Evolutionary conservation across 2,113 vertebrate species (phyloP).

Genomic region (Pseudopipra pipra): DNA sequence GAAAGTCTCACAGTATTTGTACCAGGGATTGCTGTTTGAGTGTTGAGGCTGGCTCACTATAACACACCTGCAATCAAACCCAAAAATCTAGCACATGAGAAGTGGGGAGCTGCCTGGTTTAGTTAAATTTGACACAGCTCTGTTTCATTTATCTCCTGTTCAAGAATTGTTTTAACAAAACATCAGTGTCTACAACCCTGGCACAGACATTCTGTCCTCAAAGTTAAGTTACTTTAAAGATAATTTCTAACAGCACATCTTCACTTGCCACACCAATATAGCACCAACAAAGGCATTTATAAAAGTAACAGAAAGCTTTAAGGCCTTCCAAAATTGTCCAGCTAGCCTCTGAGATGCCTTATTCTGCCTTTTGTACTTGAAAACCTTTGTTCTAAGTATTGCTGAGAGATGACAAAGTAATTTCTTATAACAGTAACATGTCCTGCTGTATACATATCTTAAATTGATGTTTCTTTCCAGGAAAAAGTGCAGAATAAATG

Average conservation of each 20-base stretch:
- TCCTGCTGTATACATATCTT: not conserved
- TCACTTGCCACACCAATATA: not conserved
- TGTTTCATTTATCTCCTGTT: not conserved
- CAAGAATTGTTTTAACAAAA: not conserved
- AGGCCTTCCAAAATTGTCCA: not conserved
- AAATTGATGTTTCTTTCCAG: not conserved
- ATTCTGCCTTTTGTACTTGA: not conserved
- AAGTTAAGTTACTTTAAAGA: not conserved
- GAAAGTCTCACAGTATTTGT: not conserved
- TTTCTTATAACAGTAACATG: not conserved
- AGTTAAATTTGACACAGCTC: not conserved
- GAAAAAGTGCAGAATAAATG: not conserved
- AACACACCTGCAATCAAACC: not conserved
- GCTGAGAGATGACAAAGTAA: not conserved
- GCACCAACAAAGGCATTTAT: not conserved
- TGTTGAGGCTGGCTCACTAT: not conserved
- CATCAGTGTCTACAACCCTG: not conserved
- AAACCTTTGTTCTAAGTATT: not conserved
- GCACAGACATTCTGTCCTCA: not conserved
- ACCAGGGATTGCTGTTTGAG: not conserved
- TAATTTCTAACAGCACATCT: not conserved
- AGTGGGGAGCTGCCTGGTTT: not conserved
- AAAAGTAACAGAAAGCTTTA: not conserved
- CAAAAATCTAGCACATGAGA: not conserved
- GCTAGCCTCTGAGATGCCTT: not conserved